Evolutionary conservation across 2,113 vertebrate genomes (phyloP).

Genomic region (Esox niger): DNA sequence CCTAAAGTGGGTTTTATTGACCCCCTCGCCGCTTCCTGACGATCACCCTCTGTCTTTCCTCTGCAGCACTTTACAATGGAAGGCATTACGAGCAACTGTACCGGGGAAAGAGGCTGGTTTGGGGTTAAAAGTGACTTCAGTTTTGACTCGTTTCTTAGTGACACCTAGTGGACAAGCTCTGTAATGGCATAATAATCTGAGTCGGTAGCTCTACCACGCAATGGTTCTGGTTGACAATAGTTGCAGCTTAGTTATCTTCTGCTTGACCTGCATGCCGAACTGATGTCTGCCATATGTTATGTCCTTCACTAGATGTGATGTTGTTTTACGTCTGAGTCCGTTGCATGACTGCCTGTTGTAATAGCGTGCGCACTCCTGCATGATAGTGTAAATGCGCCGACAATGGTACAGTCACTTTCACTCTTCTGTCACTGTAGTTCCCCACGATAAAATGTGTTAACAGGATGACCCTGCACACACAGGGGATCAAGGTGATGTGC

Average conservation of each 20-base stretch:
- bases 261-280: constrained; percentile 1
- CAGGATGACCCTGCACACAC: too few species aligned
- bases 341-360: constrained; percentile 19
- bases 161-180: background rate
- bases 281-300: constrained; percentile 12
- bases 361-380: background rate
- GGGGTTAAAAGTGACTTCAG: too few species aligned
- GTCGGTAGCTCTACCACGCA: too few species aligned
- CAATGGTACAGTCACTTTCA: background rate
- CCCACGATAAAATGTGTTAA: too few species aligned
- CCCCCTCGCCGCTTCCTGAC: too few species aligned
- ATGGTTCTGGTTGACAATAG: background rate
- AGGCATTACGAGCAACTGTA: too few species aligned
- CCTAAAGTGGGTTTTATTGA: too few species aligned
- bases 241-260: background rate
- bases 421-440: too few species aligned
- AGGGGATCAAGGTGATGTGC: too few species aligned
- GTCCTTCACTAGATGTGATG: background rate
- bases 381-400: background rate
- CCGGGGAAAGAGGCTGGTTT: too few species aligned
- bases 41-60: too few species aligned
- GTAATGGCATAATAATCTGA: constrained; percentile 10
- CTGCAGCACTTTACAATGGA: too few species aligned
- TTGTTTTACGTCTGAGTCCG: constrained; percentile 7
- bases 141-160: background rate